Percentiles rank a stretch among this genome's conserved stretches.
Conservation (phyloP, 1,140 invertebrate genomes). For the Calosoma granatense region DNA sequence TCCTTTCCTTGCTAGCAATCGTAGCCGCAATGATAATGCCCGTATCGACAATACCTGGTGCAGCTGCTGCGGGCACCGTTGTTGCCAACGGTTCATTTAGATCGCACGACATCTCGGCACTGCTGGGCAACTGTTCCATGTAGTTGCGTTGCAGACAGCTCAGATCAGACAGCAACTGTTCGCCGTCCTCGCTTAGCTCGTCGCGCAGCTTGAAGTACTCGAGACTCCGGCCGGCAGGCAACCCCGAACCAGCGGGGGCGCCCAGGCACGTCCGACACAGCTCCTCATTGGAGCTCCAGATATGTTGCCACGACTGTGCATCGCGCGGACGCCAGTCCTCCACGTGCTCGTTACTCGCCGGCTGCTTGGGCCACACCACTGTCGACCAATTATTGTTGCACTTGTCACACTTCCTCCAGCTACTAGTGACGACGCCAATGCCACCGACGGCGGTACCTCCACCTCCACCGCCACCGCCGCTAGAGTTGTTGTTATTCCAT, state of each 20-base stretch:
- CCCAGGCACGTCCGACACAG: slow-evolving; percentile 16
- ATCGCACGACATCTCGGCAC: slow-evolving; percentile 20
- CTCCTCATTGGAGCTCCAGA: slow-evolving; percentile 23
- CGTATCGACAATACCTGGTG: not conserved
- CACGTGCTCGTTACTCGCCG: too few species aligned
- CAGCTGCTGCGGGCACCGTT: not conserved
- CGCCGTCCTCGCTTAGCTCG: slow-evolving; percentile 28
- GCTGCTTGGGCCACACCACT: slow-evolving; percentile 9
- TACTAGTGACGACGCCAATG: slow-evolving; percentile 18
- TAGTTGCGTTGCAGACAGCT: slow-evolving; percentile 24
- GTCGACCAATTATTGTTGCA: slow-evolving; percentile 18
- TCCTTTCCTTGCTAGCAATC: not conserved
- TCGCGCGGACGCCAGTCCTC: slow-evolving; percentile 4
- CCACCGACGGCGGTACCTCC: slow-evolving; percentile 11
- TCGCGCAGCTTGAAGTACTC: slow-evolving; percentile 24
- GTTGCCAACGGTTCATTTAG: not conserved
- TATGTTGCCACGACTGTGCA: slow-evolving; percentile 14
- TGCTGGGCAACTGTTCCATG: slow-evolving; percentile 23
- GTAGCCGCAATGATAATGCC: not conserved
- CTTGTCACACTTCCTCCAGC: slow-evolving; percentile 18
- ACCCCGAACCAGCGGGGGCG: not conserved
- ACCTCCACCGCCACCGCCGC: not conserved
- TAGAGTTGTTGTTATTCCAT: too few species aligned
- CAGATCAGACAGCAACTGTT: slow-evolving; percentile 27
- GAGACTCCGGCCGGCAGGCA: not conserved